A percentile compares a stretch with the other conserved stretches of the same genome.
Conservation (phyloP, 2,113 vertebrate species). For the Pangasianodon gigas region DNA sequence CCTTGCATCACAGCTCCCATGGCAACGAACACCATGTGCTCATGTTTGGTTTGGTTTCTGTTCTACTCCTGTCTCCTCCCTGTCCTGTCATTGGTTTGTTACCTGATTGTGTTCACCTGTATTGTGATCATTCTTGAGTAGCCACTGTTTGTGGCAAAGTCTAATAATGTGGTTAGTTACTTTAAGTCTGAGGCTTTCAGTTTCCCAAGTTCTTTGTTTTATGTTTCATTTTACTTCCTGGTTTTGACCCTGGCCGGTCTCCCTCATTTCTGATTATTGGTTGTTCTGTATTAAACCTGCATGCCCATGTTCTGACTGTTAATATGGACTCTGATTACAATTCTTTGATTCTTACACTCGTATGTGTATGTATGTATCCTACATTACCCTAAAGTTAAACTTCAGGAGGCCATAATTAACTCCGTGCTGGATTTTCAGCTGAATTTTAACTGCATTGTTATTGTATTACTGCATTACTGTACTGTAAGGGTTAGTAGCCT, state of each 20-base stretch:
- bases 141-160: neutral
- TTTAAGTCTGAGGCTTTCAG: neutral
- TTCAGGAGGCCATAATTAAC: neutral
- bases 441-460: neutral
- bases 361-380: neutral
- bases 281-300: neutral
- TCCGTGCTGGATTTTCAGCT: neutral
- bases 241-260: neutral
- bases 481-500: neutral
- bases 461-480: neutral
- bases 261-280: neutral
- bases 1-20: neutral
- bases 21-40: neutral
- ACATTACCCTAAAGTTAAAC: neutral
- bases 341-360: neutral
- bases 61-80: neutral
- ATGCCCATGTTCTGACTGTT: neutral
- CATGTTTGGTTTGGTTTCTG: neutral
- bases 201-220: neutral
- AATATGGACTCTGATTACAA: neutral
- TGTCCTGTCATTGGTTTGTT: neutral
- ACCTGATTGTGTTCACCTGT: neutral
- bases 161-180: neutral
- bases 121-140: neutral
- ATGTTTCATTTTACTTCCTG: neutral